These are phyloP conservation scores for Callithrix jacchus DNA, from an alignment of 2,113 vertebrate species.

Conservation along the genomic window DNA sequence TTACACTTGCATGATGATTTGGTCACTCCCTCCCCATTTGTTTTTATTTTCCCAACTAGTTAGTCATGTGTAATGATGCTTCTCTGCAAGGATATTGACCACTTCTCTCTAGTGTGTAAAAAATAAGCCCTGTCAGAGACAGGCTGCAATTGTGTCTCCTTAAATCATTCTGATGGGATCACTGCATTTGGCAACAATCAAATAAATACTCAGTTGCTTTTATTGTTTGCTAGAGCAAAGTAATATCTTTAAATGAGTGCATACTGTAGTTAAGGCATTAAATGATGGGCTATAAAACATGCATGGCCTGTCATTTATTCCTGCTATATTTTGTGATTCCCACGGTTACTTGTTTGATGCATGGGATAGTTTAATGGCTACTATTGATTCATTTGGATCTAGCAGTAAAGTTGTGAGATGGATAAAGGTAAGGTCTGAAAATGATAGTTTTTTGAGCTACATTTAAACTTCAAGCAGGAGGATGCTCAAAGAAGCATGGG, in stretches of 20 bases:
- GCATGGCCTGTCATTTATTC: conserved; percentile 37
- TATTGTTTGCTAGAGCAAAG: conserved; percentile 41
- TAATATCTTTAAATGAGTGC: conserved; percentile 55
- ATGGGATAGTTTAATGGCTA: neutral
- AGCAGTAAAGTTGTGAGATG: conserved; percentile 31
- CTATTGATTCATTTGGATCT: conserved; percentile 65
- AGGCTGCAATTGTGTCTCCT: neutral
- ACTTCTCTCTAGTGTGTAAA: conserved; percentile 27
- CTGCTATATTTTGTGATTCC: conserved; percentile 5
- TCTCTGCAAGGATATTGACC: neutral
- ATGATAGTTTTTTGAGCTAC: neutral
- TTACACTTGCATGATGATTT: neutral
- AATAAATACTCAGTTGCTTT: conserved; percentile 39
- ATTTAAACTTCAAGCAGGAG: conserved; percentile 29
- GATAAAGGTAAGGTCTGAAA: neutral
- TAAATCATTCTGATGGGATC: conserved; percentile 55
- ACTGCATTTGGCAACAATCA: conserved; percentile 56
- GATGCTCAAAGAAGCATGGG: neutral
- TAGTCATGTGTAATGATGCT: neutral
- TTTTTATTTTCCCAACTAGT: neutral
- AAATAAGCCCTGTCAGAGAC: neutral
- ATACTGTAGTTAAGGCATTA: conserved; percentile 56
- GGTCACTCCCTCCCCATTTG: neutral
- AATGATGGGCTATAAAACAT: conserved; percentile 58
- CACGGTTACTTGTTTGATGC: conserved; percentile 37